Conservation (phyloP, 2,888 invertebrate genomes). For the Drosophila merina region DNA sequence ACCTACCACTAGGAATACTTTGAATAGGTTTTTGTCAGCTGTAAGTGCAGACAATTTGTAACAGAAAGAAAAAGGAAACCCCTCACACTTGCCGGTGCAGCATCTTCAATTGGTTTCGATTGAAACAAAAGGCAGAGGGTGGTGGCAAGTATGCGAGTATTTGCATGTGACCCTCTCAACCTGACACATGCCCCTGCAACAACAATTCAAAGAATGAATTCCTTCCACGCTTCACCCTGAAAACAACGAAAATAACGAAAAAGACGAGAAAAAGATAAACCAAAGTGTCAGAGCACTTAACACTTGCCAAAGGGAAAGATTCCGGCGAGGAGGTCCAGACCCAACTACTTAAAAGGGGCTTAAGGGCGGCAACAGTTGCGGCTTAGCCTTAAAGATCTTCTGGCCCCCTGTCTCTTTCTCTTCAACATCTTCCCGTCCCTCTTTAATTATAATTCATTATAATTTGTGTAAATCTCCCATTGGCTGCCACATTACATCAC, state of each 20-base stretch:
- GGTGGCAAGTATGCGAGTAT: slow-evolving; percentile 27
- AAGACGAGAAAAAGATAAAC: slow-evolving; percentile 27
- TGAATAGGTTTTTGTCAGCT: slow-evolving; percentile 22
- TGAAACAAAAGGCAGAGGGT: slow-evolving; percentile 30
- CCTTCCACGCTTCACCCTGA: slow-evolving; percentile 52
- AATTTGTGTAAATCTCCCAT: slow-evolving; percentile 39
- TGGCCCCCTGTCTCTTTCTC: not conserved
- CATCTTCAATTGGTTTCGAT: slow-evolving; percentile 53
- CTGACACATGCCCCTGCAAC: slow-evolving; percentile 54
- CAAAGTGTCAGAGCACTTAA: slow-evolving; percentile 73
- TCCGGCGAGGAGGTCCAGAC: slow-evolving; percentile 34
- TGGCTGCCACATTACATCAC: slow-evolving; percentile 19
- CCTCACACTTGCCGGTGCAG: slow-evolving; percentile 61
- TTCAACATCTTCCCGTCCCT: not conserved
- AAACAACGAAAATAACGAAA: not conserved
- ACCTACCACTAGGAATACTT: not conserved
- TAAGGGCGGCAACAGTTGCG: slow-evolving; percentile 51
- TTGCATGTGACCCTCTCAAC: slow-evolving; percentile 53
- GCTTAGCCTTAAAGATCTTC: slow-evolving; percentile 44
- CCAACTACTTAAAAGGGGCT: slow-evolving; percentile 65
- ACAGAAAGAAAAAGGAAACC: slow-evolving; percentile 27
- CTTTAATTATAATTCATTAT: slow-evolving; percentile 21
- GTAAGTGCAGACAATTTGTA: slow-evolving; percentile 60
- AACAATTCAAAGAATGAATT: slow-evolving; percentile 73
- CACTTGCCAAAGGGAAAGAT: slow-evolving; percentile 56